These are phyloP conservation scores for Lycia hirtaria DNA, from an alignment of 2,888 invertebrate genomes.

Conservation along the genomic window DNA sequence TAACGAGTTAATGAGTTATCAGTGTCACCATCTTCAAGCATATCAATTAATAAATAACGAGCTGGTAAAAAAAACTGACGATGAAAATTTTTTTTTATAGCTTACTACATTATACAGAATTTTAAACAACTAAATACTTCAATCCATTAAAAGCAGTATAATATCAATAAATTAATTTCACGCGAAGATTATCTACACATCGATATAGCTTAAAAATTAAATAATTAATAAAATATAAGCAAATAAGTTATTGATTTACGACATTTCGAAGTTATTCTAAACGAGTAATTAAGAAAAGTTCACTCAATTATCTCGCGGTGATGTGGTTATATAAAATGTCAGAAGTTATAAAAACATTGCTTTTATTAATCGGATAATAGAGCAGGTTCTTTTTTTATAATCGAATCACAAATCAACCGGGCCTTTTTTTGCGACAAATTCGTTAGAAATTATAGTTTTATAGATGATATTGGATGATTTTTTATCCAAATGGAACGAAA, in stretches of 20 bases:
- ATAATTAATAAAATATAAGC: constrained; percentile 28
- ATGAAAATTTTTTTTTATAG: too few relatives aligned
- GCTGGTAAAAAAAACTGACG: too few relatives aligned
- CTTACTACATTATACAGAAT: neutral
- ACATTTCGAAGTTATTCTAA: constrained; percentile 25
- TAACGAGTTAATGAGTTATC: too few relatives aligned
- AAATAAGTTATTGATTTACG: constrained; percentile 38
- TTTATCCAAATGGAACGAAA: too few relatives aligned
- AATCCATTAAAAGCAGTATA: neutral
- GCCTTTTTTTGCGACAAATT: constrained; percentile 10
- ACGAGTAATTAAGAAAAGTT: constrained; percentile 37
- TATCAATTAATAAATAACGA: too few relatives aligned
- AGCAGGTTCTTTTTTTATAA: constrained; percentile 37
- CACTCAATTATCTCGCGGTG: constrained; percentile 36
- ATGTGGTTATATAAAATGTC: constrained; percentile 35
- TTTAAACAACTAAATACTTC: neutral
- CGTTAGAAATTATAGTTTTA: constrained; percentile 10
- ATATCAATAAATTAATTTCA: constrained; percentile 13
- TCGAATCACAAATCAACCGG: constrained; percentile 20
- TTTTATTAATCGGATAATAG: constrained; percentile 33
- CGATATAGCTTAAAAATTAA: constrained; percentile 9
- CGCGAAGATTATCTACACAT: constrained; percentile 1
- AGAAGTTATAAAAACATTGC: constrained; percentile 29
- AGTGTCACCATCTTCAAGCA: too few relatives aligned
- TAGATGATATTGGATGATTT: neutral